Conservation (phyloP, 2,797 vertebrate genomes). For the Chelon auratus region DNA sequence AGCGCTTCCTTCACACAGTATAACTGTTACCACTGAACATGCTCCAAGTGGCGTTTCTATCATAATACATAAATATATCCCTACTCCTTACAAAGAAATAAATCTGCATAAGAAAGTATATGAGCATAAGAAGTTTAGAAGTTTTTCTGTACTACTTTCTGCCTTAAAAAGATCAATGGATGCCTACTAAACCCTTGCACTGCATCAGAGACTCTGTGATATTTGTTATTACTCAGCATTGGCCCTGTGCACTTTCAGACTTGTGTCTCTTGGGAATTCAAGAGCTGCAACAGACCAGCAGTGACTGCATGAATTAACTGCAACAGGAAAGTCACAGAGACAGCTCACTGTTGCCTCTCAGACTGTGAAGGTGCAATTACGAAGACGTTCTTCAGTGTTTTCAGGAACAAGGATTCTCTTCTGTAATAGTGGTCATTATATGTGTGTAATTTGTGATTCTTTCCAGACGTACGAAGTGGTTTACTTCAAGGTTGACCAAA, state of each 20-base stretch:
- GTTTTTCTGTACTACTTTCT: no score
- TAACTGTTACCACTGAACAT: not conserved
- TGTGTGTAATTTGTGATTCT: conserved; percentile 1
- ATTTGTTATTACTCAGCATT: conserved; percentile 18
- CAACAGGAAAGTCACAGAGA: conserved; percentile 9
- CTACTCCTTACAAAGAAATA: not conserved
- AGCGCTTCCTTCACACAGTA: not conserved
- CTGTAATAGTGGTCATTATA: not conserved
- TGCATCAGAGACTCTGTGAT: not conserved
- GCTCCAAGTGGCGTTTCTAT: not conserved
- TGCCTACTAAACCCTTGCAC: no score
- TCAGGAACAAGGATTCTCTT: not conserved
- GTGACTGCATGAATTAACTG: not conserved
- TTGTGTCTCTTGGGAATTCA: not conserved
- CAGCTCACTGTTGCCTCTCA: not conserved
- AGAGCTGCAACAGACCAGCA: not conserved
- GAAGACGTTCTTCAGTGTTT: not conserved
- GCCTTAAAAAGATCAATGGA: not conserved
- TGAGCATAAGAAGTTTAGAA: not conserved
- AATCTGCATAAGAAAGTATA: not conserved
- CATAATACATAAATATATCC: not conserved
- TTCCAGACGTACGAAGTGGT: conserved; percentile 22
- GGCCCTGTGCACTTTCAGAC: not conserved
- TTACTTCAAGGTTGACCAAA: conserved; percentile 4
- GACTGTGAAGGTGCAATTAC: not conserved